Evolutionary conservation across 2,888 invertebrate species (phyloP), one percentile per base, ranked within the genome.

Genomic region (Sinotaia quadrata): DNA sequence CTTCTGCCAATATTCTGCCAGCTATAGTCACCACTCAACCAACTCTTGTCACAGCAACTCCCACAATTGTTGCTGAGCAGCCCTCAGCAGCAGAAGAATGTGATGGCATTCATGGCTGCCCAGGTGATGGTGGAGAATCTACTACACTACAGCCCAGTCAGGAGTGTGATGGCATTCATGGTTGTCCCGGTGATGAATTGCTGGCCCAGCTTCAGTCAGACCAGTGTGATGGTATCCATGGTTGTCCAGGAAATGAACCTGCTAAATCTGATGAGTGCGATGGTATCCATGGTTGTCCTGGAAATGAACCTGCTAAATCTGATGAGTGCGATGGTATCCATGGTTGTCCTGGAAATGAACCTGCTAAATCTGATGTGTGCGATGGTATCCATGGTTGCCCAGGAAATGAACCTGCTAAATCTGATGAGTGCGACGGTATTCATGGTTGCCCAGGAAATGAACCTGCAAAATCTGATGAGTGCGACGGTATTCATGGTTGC

Each of bases 1-100:
- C 72, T 47, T 62, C 91, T 10, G 91, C 92, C 0, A 73, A 78
- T 58, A 71, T 82, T 27, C 92, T 93, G 80, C 93, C 93, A 0
- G 92, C 93, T 68, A 93, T 93, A 1, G 91, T 93, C 72, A 92
- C 92, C 0, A 74, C 79, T 15, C 66, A 76, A 49, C 72, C 75
- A 8, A 62, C 73, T 0, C 73, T 75, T 1, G 74, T 73, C 21
- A 65, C 72, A 36, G 61, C 70, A 4, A 63, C 73, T 21, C 58
- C 73, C 34, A 57, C 73, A 37, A 56, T 68, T 41, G 65, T 56
- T 27, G 44, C 57, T 31, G 58, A 67, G 36, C 68, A 68, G 51
- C 54, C 58, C 67, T 8, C 24, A 34, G 56, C 52, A 57, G 49
- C 52, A 10, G 69, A 72, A 44, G 69, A 69, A 10, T 69, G 69